Percentiles rank a stretch among this genome's conserved stretches.
Conservation (phyloP, 2,797 vertebrate genomes). For the Chiroxiphia lanceolata region DNA sequence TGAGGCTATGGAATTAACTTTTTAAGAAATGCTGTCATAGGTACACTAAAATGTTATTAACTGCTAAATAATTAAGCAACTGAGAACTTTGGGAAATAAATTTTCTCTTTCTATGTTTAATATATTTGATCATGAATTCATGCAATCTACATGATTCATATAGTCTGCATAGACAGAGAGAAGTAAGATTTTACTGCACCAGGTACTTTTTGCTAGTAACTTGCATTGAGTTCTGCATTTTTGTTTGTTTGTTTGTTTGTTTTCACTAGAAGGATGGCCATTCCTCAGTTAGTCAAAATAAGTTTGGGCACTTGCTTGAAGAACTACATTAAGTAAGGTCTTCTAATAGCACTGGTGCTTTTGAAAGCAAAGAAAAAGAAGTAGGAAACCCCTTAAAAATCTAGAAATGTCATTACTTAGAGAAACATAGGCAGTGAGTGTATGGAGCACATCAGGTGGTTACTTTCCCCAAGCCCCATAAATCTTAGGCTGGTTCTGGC, state of each 20-base stretch:
- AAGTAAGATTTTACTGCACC: neutral
- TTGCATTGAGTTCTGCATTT: neutral
- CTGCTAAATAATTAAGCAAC: neutral
- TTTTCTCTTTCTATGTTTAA: neutral
- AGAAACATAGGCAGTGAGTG: neutral
- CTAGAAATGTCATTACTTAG: neutral
- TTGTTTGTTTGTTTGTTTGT: neutral
- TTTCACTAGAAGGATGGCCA: neutral
- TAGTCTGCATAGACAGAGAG: neutral
- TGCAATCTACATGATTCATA: neutral
- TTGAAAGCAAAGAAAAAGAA: neutral
- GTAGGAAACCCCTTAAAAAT: neutral
- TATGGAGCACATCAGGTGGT: slow-evolving; percentile 8
- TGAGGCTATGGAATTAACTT: neutral
- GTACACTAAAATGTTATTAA: neutral
- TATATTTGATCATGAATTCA: neutral
- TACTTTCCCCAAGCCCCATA: slow-evolving; percentile 6
- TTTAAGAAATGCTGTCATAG: neutral
- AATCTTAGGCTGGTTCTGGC: slow-evolving; percentile 31
- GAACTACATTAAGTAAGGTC: neutral
- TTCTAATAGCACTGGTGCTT: neutral
- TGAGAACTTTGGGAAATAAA: neutral
- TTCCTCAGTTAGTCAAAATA: neutral
- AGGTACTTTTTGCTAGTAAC: neutral
- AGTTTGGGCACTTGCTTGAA: neutral